Conservation (phyloP, 1,140 invertebrate species). For the Centruroides sculpturatus region DNA sequence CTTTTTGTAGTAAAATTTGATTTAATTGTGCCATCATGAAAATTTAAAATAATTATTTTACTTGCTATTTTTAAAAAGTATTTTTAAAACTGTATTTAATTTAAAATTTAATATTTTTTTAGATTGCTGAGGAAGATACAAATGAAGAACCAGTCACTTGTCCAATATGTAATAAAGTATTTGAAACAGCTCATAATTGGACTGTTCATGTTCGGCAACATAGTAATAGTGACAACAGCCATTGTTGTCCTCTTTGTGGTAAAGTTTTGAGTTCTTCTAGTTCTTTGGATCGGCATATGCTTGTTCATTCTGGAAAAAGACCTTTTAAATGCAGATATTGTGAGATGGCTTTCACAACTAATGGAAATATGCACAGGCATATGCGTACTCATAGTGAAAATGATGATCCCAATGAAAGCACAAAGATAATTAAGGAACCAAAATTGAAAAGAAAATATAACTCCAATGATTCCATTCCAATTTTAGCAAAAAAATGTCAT, state of each 20-base stretch:
- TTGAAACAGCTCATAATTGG: constrained; percentile 45
- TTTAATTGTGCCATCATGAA: too few relatives aligned
- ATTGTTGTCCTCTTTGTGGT: constrained; percentile 36
- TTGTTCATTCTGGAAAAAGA: constrained; percentile 56
- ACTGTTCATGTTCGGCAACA: constrained; percentile 52
- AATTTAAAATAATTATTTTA: too few relatives aligned
- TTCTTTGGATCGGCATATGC: constrained; percentile 55
- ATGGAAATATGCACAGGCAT: constrained; percentile 76
- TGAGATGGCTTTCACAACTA: constrained; percentile 67
- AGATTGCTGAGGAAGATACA: too few relatives aligned
- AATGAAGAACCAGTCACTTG: constrained; percentile 25
- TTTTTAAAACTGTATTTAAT: too few relatives aligned
- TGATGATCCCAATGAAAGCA: not conserved
- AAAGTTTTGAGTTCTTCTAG: constrained; percentile 54
- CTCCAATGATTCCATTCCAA: not conserved
- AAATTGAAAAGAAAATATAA: not conserved
- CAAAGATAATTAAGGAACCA: not conserved
- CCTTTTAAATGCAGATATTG: constrained; percentile 64
- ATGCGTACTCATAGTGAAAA: constrained; percentile 47
- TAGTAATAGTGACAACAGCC: constrained; percentile 36
- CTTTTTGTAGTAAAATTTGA: too few relatives aligned
- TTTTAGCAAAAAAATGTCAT: too few relatives aligned
- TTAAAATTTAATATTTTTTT: too few relatives aligned
- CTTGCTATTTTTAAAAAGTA: too few relatives aligned
- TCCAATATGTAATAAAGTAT: constrained; percentile 44